Conservation (phyloP, 2,888 invertebrate genomes). For the Stegophylla sp. region DNA sequence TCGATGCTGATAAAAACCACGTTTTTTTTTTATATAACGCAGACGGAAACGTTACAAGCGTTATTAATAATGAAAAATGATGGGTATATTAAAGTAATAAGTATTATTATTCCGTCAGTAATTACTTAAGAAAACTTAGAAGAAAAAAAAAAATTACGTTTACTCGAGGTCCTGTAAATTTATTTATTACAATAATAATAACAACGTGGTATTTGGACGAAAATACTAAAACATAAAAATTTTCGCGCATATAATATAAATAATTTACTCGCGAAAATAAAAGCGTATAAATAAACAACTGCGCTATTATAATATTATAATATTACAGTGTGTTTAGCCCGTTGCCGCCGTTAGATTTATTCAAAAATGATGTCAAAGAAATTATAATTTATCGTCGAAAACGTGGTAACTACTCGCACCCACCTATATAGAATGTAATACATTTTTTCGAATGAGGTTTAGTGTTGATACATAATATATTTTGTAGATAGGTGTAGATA, state of each 20-base stretch:
- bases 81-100: constrained; percentile 28
- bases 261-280: constrained; percentile 2
- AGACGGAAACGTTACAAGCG: constrained; percentile 19
- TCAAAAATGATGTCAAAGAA: neutral
- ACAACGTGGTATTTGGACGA: neutral
- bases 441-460: too few relatives aligned
- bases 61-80: constrained; percentile 41
- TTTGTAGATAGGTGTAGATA: too few relatives aligned
- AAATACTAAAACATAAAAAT: constrained; percentile 12
- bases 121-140: constrained; percentile 18
- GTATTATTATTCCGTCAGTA: constrained; percentile 33
- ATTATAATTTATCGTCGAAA: constrained; percentile 21
- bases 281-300: neutral
- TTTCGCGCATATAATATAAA: neutral
- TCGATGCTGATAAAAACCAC: constrained; percentile 22
- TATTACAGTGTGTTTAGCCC: too few relatives aligned
- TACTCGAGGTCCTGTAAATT: constrained; percentile 22
- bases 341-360: neutral
- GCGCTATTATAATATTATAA: constrained; percentile 3
- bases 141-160: neutral
- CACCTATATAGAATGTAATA: too few relatives aligned
- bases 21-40: neutral
- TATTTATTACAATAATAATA: constrained; percentile 31
- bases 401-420: too few relatives aligned
- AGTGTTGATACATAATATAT: too few relatives aligned